A percentile compares a stretch with the other conserved stretches of the same genome.
These are phyloP conservation scores for Chromoteleia sp. DNA, from an alignment of 2,888 invertebrate species.

Conservation along the genomic window DNA sequence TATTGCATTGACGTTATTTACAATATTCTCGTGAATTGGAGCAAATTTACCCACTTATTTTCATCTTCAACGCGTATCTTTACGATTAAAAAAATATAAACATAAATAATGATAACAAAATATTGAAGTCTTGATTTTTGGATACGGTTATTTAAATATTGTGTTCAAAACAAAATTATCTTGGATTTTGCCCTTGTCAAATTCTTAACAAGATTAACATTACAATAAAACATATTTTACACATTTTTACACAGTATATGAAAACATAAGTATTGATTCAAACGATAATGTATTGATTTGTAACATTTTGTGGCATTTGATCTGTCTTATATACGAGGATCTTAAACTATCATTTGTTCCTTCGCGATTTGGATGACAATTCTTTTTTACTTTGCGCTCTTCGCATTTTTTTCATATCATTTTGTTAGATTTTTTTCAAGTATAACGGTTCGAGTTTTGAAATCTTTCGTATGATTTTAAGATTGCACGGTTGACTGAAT, in stretches of 20 bases:
- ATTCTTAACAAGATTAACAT: constrained; percentile 1
- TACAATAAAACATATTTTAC: constrained; percentile 22
- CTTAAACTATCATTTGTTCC: neutral
- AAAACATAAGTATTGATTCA: constrained; percentile 2
- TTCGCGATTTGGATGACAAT: constrained; percentile 1
- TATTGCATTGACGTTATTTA: neutral
- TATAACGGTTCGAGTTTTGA: neutral
- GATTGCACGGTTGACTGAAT: constrained; percentile 14
- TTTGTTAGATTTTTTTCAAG: neutral
- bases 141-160: neutral
- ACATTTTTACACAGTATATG: constrained; percentile 25
- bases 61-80: neutral
- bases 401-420: constrained; percentile 1
- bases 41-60: neutral
- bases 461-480: constrained; percentile 4
- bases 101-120: neutral
- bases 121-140: neutral
- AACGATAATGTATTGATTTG: constrained; percentile 4
- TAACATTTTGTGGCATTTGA: constrained; percentile 7
- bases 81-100: neutral
- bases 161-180: constrained; percentile 10
- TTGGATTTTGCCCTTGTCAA: constrained; percentile 25
- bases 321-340: neutral
- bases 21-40: neutral
- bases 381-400: constrained; percentile 8